phyloP scores from a whole-genome alignment of 30 jellyfish, hydroid and myxozoan species.

The Phacellophora camtschatica region DNA sequence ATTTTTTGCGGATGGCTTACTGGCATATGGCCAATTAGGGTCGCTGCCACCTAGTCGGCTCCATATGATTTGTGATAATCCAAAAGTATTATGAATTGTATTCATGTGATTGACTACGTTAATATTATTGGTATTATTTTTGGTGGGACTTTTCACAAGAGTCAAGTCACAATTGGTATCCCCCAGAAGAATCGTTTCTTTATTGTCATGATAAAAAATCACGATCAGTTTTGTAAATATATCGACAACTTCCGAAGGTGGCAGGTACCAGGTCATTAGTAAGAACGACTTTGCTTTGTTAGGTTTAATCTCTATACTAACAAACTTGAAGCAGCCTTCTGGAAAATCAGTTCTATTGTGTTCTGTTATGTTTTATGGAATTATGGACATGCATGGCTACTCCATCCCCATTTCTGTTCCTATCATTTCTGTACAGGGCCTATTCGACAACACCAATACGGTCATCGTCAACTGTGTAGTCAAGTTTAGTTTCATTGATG shows the following conservation, averaged over 20 bases:
- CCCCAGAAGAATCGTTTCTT: too few species aligned
- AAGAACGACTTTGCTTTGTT: too few species aligned
- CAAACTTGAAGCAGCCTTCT: too few species aligned
- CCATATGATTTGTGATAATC: not conserved
- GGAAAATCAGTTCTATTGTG: too few species aligned
- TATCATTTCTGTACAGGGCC: conserved; percentile 10
- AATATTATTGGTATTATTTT: not conserved
- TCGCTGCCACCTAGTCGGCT: not conserved
- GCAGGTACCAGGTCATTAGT: too few species aligned
- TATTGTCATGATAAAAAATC: too few species aligned
- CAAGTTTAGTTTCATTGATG: conserved; percentile 12
- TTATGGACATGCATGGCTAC: not conserved
- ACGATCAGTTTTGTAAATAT: too few species aligned
- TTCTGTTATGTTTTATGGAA: not conserved
- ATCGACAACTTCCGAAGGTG: too few species aligned
- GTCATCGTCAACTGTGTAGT: not conserved
- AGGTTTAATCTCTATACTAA: too few species aligned
- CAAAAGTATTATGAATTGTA: not conserved
- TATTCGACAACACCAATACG: not conserved
- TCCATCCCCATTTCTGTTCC: conserved; percentile 3
- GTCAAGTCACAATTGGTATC: too few species aligned
- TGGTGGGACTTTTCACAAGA: too few species aligned
- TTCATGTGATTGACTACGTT: not conserved
- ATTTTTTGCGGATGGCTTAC: not conserved
- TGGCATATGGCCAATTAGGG: not conserved